Percentiles rank a stretch among this genome's conserved stretches.
phyloP scores from a whole-genome alignment of 1,140 invertebrate species.

The Zelostemma sp. region DNA sequence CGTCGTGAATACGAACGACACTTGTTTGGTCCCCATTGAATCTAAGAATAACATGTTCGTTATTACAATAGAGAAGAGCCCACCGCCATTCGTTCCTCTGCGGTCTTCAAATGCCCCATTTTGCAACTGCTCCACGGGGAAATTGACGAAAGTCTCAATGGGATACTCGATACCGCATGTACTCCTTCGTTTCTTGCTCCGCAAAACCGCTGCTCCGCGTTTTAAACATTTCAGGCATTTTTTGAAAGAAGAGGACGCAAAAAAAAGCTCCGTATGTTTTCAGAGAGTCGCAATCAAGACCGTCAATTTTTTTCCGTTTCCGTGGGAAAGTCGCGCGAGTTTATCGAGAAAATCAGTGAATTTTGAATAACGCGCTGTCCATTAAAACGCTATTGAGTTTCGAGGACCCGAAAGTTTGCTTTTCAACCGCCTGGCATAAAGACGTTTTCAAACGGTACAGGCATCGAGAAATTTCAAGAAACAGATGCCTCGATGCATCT shows the following conservation, averaged over 20 bases:
- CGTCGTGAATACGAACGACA: not conserved
- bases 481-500: conserved; percentile 35
- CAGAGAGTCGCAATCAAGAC: too few relatives aligned
- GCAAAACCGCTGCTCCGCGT: too few relatives aligned
- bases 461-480: conserved; percentile 35
- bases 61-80: conserved; percentile 17
- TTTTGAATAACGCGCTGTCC: not conserved
- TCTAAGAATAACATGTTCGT: conserved; percentile 13
- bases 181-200: too few relatives aligned
- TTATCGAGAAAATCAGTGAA: not conserved
- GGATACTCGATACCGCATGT: conserved; percentile 27
- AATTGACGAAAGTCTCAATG: conserved; percentile 27
- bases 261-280: too few relatives aligned
- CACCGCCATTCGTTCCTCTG: conserved; percentile 22
- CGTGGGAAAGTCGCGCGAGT: too few relatives aligned
- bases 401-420: not conserved
- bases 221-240: too few relatives aligned
- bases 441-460: conserved; percentile 4
- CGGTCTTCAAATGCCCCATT: conserved; percentile 19
- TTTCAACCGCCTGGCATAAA: not conserved
- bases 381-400: not conserved
- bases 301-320: too few relatives aligned
- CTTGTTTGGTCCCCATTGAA: not conserved
- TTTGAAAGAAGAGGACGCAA: too few relatives aligned
- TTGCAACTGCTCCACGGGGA: conserved; percentile 22